Evolutionary conservation across 2,888 invertebrate species (phyloP).

Genomic region (Hirtodrosophila cameraria): DNA sequence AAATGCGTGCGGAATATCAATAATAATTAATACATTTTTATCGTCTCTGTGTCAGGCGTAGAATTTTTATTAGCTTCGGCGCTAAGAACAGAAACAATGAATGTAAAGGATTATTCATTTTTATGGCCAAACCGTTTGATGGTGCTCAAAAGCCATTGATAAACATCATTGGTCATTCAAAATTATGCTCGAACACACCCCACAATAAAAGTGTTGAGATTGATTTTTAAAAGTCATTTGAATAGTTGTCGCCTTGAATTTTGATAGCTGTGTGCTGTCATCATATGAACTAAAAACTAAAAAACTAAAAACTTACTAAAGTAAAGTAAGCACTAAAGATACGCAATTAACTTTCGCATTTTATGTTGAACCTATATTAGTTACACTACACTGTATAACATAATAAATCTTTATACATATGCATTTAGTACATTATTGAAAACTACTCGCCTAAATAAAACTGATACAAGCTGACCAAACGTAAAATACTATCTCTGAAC

Average conservation of each 20-base stretch:
- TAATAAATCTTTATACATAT: too few species aligned
- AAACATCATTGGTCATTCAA: slow-evolving; percentile 5
- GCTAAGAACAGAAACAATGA: slow-evolving; percentile 12
- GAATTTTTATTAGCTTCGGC: slow-evolving; percentile 52
- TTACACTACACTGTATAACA: too few species aligned
- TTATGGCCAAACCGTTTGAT: slow-evolving; percentile 19
- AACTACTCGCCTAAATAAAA: too few species aligned
- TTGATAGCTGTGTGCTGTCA: too few species aligned
- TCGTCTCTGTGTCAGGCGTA: slow-evolving; percentile 31
- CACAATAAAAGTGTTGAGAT: slow-evolving; percentile 3
- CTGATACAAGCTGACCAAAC: too few species aligned
- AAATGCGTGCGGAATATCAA: slow-evolving; percentile 66
- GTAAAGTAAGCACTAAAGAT: too few species aligned
- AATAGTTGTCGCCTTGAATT: neutral
- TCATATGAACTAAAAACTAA: too few species aligned
- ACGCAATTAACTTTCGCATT: too few species aligned
- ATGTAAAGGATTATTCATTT: slow-evolving; percentile 56
- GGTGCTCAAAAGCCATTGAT: slow-evolving; percentile 12
- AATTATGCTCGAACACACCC: slow-evolving; percentile 41
- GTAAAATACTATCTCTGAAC: too few species aligned
- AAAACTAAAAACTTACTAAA: too few species aligned
- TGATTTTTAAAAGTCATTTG: slow-evolving; percentile 15
- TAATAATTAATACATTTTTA: slow-evolving; percentile 71
- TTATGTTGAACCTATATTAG: too few species aligned
- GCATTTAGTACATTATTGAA: too few species aligned